These are phyloP conservation scores for Gallinago solitaria DNA, from an alignment of 2,797 vertebrate genomes.

Conservation along the genomic window DNA sequence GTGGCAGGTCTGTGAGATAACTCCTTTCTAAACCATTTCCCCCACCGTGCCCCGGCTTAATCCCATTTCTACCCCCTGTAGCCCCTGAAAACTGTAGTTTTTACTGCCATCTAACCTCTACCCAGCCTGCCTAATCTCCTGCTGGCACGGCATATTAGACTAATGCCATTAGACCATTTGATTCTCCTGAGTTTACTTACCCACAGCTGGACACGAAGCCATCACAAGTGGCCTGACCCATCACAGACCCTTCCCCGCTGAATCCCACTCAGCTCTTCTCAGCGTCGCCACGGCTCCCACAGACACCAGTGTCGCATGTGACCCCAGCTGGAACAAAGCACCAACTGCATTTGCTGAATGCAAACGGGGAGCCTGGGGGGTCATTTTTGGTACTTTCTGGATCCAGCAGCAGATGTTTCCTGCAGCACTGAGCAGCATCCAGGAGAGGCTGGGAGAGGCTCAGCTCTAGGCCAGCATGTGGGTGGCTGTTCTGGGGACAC, in stretches of 20 bases:
- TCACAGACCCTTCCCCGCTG: background rate
- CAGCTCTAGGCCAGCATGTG: background rate
- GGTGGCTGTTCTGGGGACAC: background rate
- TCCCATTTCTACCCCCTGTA: background rate
- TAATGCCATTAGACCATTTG: background rate
- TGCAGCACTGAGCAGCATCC: background rate
- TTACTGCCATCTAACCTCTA: conserved; percentile 21
- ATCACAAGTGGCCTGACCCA: background rate
- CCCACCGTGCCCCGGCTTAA: background rate
- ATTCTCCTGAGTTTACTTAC: background rate
- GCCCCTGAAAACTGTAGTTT: background rate
- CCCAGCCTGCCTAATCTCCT: background rate
- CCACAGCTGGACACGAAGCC: background rate
- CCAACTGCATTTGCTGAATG: background rate
- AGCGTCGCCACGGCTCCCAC: fast-evolving
- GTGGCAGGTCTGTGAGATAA: background rate
- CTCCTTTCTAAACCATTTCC: background rate
- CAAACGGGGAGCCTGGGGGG: no score
- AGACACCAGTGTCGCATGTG: background rate
- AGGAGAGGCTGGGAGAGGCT: background rate
- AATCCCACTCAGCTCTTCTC: fast-evolving
- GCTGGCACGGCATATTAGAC: background rate
- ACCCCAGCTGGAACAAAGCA: background rate
- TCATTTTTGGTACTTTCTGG: background rate
- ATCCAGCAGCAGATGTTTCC: background rate